These are phyloP conservation scores for Neoarius graeffei DNA, from an alignment of 2,113 vertebrate species.

Conservation along the genomic window DNA sequence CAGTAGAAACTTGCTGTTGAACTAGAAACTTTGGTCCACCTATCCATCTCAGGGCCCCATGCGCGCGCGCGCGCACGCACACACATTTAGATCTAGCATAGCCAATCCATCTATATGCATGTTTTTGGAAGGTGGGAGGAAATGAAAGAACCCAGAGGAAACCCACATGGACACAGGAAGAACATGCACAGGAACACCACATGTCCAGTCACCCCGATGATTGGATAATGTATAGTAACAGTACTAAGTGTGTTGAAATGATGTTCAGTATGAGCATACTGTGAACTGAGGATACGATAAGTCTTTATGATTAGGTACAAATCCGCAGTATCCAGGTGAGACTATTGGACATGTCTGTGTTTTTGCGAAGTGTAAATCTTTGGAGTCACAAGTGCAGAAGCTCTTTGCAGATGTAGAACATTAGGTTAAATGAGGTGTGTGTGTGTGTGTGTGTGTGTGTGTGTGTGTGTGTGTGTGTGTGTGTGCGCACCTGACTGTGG, in stretches of 20 bases:
- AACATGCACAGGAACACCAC: not conserved
- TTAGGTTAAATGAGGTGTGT: not conserved
- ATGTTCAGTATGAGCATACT: not conserved
- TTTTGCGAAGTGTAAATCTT: not conserved
- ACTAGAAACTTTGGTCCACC: not conserved
- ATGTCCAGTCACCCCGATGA: not conserved
- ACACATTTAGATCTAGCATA: not conserved
- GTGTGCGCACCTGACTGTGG: constrained; percentile 36
- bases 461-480: not conserved
- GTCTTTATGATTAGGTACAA: not conserved
- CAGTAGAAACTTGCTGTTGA: not conserved
- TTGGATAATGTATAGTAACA: not conserved
- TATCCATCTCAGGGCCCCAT: not conserved
- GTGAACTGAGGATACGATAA: not conserved
- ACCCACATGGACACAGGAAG: not conserved
- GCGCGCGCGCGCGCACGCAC: not conserved
- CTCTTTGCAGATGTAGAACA: not conserved
- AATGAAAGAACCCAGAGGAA: not conserved
- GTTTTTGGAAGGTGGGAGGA: not conserved
- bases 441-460: constrained; percentile 3
- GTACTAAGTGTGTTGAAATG: not conserved
- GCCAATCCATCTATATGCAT: not conserved
- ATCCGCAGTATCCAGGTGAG: not conserved
- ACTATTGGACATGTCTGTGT: not conserved
- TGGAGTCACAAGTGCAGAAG: not conserved